These are phyloP conservation scores for Thymelicus acteon DNA, from an alignment of 2,888 invertebrate species.

Conservation along the genomic window DNA sequence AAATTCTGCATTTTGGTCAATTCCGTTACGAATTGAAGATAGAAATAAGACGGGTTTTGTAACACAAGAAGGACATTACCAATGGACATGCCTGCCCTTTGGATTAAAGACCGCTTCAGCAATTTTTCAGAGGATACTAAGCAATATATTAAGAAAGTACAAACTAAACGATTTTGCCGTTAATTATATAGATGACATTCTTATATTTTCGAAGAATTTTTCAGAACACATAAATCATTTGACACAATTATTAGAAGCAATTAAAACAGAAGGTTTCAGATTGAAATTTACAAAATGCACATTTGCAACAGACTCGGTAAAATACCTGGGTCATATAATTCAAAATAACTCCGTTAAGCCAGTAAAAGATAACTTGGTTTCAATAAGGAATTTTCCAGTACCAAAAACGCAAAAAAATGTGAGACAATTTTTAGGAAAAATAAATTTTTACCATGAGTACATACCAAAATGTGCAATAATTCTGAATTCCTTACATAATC, in stretches of 20 bases:
- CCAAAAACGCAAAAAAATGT: slow-evolving; percentile 40
- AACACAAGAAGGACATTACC: too few relatives aligned
- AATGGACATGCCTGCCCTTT: too few relatives aligned
- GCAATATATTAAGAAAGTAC: slow-evolving; percentile 43
- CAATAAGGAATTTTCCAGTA: slow-evolving; percentile 35
- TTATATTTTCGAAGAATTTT: slow-evolving; percentile 32
- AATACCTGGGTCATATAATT: too few relatives aligned
- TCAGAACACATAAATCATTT: too few relatives aligned
- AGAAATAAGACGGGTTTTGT: slow-evolving; percentile 47
- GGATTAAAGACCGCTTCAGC: slow-evolving; percentile 26
- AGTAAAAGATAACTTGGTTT: slow-evolving; percentile 1
- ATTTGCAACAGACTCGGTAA: too few relatives aligned
- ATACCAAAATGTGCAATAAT: too few relatives aligned
- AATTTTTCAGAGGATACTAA: slow-evolving; percentile 49
- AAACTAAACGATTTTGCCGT: slow-evolving; percentile 35
- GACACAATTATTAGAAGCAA: too few relatives aligned
- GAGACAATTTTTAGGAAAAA: slow-evolving; percentile 43
- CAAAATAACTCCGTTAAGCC: too few relatives aligned
- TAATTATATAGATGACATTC: slow-evolving; percentile 31
- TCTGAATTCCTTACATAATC: too few relatives aligned
- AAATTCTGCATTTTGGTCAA: slow-evolving; percentile 61
- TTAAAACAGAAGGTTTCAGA: too few relatives aligned
- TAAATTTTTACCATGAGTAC: not conserved
- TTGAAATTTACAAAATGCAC: too few relatives aligned
- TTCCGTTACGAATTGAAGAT: slow-evolving; percentile 52